These are phyloP conservation scores for Linepithema humile DNA, from an alignment of 1,140 invertebrate species.

Conservation along the genomic window DNA sequence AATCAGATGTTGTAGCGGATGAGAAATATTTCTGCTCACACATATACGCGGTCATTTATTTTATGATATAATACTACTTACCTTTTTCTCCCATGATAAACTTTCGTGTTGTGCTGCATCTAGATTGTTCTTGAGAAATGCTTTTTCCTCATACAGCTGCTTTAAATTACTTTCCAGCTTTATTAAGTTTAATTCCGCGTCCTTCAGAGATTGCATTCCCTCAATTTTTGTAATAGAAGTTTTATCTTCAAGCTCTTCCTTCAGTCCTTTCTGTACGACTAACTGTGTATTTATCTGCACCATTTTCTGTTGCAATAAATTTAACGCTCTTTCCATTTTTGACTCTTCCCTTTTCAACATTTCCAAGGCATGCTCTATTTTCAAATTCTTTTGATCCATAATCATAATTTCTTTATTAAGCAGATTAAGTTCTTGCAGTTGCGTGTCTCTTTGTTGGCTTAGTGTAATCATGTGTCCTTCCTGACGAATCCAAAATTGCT, in stretches of 20 bases:
- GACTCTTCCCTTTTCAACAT: slow-evolving; percentile 85
- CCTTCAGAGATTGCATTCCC: slow-evolving; percentile 84
- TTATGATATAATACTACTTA: slow-evolving; percentile 67
- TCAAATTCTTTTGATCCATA: slow-evolving; percentile 90
- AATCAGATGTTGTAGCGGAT: slow-evolving; percentile 5
- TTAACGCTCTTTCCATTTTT: slow-evolving; percentile 86
- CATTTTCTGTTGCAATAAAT: slow-evolving; percentile 86
- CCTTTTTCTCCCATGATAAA: slow-evolving; percentile 92
- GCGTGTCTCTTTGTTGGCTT: slow-evolving; percentile 87
- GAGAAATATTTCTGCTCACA: neutral
- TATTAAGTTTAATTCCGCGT: slow-evolving; percentile 88
- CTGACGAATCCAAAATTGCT: slow-evolving; percentile 90
- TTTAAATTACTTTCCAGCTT: slow-evolving; percentile 88
- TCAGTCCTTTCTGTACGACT: slow-evolving; percentile 86
- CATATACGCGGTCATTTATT: neutral
- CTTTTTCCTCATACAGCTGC: slow-evolving; percentile 88
- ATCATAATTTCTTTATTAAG: slow-evolving; percentile 90
- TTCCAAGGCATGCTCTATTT: slow-evolving; percentile 87
- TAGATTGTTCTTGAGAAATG: slow-evolving; percentile 86
- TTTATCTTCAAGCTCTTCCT: slow-evolving; percentile 86
- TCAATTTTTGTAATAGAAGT: slow-evolving; percentile 86
- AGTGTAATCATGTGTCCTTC: slow-evolving; percentile 89
- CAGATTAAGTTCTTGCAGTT: slow-evolving; percentile 88
- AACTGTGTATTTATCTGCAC: slow-evolving; percentile 86
- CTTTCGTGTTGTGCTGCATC: slow-evolving; percentile 88